Evolutionary conservation across 2,113 vertebrate genomes (phyloP).

Genomic region (Mesembrinibis cayennensis): DNA sequence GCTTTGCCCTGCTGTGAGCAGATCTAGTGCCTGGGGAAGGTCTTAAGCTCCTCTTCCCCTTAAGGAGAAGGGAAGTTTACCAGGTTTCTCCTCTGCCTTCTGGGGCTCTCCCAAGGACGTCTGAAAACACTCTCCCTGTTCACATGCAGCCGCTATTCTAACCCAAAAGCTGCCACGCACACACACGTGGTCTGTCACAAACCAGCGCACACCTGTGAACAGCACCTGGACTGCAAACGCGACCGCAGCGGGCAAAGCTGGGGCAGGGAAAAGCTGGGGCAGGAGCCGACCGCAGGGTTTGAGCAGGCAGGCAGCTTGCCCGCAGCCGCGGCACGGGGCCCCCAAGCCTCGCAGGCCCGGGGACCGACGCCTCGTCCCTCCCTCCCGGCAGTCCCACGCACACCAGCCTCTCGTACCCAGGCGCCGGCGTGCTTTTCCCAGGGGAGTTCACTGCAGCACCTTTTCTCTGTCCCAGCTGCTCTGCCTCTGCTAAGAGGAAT

Average conservation of each 20-base stretch:
- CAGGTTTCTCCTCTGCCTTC: not conserved
- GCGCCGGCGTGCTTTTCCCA: not conserved
- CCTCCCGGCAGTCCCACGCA: not conserved
- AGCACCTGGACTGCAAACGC: not conserved
- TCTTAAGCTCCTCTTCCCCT: not conserved
- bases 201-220: not conserved
- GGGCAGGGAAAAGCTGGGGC: not conserved
- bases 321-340: not conserved
- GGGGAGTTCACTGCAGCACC: not conserved
- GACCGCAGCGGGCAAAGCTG: not conserved
- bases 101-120: not conserved
- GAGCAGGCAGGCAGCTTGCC: not conserved
- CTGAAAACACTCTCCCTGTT: not conserved
- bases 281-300: not conserved
- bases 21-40: not conserved
- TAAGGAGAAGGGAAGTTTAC: not conserved
- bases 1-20: not conserved
- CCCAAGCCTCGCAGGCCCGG: accelerated
- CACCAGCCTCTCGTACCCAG: not conserved
- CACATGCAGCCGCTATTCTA: accelerated
- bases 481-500: not conserved
- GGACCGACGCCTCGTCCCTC: not conserved
- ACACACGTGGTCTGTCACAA: not conserved
- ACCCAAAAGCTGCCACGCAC: not conserved
- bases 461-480: not conserved